A percentile compares a stretch with the other conserved stretches of the same genome.
Evolutionary conservation across 2,888 invertebrate species (phyloP).

Genomic region (Spisula subtruncata): DNA sequence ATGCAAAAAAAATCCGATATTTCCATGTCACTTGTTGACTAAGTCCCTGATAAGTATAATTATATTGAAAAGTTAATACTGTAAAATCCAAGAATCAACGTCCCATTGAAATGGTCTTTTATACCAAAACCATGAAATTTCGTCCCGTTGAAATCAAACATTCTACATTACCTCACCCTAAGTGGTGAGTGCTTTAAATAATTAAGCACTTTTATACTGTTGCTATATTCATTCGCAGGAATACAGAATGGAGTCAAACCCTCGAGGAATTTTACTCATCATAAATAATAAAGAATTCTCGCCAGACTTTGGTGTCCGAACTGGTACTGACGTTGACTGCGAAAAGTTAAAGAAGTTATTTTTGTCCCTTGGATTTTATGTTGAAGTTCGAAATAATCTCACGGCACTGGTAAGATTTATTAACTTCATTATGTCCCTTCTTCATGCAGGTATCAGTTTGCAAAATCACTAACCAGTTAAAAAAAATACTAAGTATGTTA

Average conservation of each 20-base stretch:
- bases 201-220: background rate
- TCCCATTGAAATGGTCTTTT: too few relatives aligned
- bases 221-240: constrained; percentile 56
- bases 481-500: too few relatives aligned
- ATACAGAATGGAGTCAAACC: constrained; percentile 75
- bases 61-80: too few relatives aligned
- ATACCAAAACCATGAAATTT: too few relatives aligned
- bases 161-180: too few relatives aligned
- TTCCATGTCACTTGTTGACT: background rate
- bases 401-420: constrained; percentile 51
- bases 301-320: constrained; percentile 55
- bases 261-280: constrained; percentile 75
- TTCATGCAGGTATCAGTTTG: too few relatives aligned
- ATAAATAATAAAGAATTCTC: constrained; percentile 76
- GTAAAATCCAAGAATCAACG: too few relatives aligned
- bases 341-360: constrained; percentile 71
- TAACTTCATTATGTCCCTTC: too few relatives aligned
- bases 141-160: too few relatives aligned
- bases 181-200: background rate
- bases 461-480: too few relatives aligned
- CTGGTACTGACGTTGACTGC: constrained; percentile 75
- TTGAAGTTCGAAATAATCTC: constrained; percentile 67
- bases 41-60: too few relatives aligned
- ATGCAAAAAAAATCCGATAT: too few relatives aligned
- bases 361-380: constrained; percentile 70